A percentile compares a stretch with the other conserved stretches of the same genome.
phyloP scores from a whole-genome alignment of 2,797 vertebrate genomes.

The Otolemur crassicaudatus region DNA sequence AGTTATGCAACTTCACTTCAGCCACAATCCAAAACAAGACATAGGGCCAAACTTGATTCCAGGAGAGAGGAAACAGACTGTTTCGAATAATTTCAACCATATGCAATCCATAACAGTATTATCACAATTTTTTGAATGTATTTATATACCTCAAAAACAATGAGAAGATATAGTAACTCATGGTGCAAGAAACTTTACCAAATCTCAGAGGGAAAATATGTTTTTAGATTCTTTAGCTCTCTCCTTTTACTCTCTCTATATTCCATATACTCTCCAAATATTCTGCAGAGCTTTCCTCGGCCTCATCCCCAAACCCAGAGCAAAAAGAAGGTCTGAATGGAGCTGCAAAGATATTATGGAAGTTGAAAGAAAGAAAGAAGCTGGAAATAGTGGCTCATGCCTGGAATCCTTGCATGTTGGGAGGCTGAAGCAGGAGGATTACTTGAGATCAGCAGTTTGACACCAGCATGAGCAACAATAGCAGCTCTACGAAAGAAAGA shows the following conservation, averaged over 20 bases:
- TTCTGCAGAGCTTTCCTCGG: neutral
- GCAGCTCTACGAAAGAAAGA: neutral
- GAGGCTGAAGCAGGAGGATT: neutral
- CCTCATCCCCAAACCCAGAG: neutral
- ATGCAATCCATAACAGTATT: neutral
- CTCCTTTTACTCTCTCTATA: no score
- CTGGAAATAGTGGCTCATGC: neutral
- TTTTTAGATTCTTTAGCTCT: no score
- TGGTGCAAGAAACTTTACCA: neutral
- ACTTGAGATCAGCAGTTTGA: neutral
- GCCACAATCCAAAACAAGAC: neutral
- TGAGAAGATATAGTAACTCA: neutral
- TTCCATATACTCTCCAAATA: neutral
- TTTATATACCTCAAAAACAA: neutral
- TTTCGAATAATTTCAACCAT: neutral
- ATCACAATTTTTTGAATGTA: neutral
- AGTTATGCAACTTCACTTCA: neutral
- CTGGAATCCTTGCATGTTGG: neutral
- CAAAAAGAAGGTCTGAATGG: neutral
- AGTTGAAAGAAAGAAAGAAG: neutral
- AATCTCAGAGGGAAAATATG: neutral
- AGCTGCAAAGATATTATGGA: neutral
- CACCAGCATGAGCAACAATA: no score
- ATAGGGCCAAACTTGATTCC: neutral
- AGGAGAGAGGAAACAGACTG: neutral